A percentile compares a stretch with the other conserved stretches of the same genome.
Evolutionary conservation across 2,888 invertebrate species (phyloP).

Genomic region (Stratiomys singularior): DNA sequence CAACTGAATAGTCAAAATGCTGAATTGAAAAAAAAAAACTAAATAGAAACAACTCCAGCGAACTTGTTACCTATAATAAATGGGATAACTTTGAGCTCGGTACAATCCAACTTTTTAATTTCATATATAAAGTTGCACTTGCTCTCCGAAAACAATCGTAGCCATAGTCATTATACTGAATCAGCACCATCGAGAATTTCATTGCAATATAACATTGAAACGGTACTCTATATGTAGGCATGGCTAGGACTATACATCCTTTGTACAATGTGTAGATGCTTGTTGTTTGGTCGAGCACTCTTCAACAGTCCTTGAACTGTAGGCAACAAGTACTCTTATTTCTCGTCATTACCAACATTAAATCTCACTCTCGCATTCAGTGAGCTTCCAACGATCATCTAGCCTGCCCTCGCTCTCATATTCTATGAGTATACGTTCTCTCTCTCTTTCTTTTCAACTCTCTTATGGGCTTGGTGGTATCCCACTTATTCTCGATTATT

Average conservation of each 20-base stretch:
- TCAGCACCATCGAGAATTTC: not conserved
- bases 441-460: not conserved
- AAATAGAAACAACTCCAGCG: not conserved
- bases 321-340: constrained; percentile 41
- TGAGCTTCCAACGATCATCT: not conserved
- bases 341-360: constrained; percentile 42
- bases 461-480: not conserved
- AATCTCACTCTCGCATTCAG: constrained; percentile 4
- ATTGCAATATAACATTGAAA: not conserved
- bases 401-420: too few relatives aligned
- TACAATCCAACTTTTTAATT: constrained; percentile 17
- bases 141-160: constrained; percentile 20
- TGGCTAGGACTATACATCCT: not conserved
- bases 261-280: constrained; percentile 14
- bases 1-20: not conserved
- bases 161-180: not conserved
- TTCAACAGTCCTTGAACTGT: constrained; percentile 31
- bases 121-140: not conserved
- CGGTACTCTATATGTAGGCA: not conserved
- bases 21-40: not conserved
- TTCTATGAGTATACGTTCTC: too few relatives aligned
- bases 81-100: not conserved
- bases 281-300: constrained; percentile 29
- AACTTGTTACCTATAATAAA: too few relatives aligned
- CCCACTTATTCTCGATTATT: constrained; percentile 21